Evolutionary conservation across 2,888 invertebrate species (phyloP), one percentile per base, ranked within the genome.

Genomic region (Andrena marginata): DNA sequence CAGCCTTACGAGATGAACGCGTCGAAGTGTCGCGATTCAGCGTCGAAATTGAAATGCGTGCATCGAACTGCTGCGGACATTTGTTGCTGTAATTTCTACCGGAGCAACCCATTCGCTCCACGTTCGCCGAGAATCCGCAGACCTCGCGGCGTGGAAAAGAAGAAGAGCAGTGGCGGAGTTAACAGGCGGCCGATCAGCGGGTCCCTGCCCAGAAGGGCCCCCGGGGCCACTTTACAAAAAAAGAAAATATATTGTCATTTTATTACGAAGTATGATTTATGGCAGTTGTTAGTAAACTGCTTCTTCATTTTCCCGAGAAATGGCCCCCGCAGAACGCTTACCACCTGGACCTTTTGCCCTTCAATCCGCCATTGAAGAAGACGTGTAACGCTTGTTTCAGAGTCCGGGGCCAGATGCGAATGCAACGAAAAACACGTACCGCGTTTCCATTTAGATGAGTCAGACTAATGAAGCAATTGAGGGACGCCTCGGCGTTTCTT

Each of bases 31-130:
- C 33, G 31, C 64, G 56, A n/a, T 29, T 10, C 65, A 42, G 29
- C 26, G 35, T n/a, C 20, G 35, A 72, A 65, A 60, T 65, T 59
- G 72, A 56, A 65, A 72, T 59, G 29, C 49, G 49, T 16, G 10
- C 23, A 65, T 56, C 56, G 56, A 56, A 56, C 23, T 10, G 56
- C 23, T 4, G 26, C 56, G 1, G 23, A 26, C 42, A 42, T 42
- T 42, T 42, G 42, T 35, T 35, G 10, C 10, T 7, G 10, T 42
- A 42, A 42, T 42, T 29, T 2, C 13, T 42, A 42, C 42, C 13
- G 13, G 13, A 42, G 42, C 3, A 42, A 2, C 42, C 3, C 3
- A 42, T 42, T 42, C 42, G 42, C 2, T 42, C 42, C 42, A 42
- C 56, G 35, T 16, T 33, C 8, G 23, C 42, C 20, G 54, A 29